Evolutionary conservation across 1,140 invertebrate genomes (phyloP).

Genomic region (Colletes gigas): DNA sequence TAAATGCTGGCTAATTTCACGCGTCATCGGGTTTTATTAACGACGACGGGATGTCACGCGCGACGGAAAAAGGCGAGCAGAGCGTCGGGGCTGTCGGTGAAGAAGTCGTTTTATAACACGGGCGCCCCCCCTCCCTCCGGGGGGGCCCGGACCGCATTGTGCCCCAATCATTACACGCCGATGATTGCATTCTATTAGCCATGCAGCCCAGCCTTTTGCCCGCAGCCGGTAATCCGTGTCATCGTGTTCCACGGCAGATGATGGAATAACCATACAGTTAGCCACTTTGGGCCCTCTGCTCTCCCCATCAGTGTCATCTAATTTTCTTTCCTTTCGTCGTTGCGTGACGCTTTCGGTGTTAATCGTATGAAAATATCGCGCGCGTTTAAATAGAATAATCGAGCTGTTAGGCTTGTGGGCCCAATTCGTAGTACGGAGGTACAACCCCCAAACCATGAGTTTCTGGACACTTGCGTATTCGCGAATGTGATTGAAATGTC

Average conservation of each 20-base stretch:
- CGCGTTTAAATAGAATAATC: slow-evolving; percentile 20
- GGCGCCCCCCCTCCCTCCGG: slow-evolving; percentile 28
- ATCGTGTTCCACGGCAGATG: slow-evolving; percentile 51
- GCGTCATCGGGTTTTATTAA: slow-evolving; percentile 78
- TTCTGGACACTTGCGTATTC: too few relatives aligned
- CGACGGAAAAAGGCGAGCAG: slow-evolving; percentile 40
- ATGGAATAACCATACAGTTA: slow-evolving; percentile 19
- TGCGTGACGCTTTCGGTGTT: background rate
- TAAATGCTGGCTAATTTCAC: slow-evolving; percentile 80
- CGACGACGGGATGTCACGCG: slow-evolving; percentile 59
- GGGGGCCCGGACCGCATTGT: slow-evolving; percentile 56
- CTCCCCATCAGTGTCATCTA: too few relatives aligned
- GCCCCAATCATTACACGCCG: slow-evolving; percentile 63
- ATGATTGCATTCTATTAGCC: slow-evolving; percentile 76
- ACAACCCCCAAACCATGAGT: too few relatives aligned
- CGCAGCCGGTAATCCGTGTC: slow-evolving; percentile 72
- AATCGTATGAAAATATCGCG: background rate
- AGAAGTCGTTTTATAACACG: slow-evolving; percentile 51
- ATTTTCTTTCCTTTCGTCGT: background rate
- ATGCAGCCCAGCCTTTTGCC: slow-evolving; percentile 73
- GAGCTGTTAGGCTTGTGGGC: too few relatives aligned
- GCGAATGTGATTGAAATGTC: too few relatives aligned
- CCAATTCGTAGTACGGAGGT: background rate
- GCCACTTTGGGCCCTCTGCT: background rate
- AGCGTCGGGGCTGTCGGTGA: slow-evolving; percentile 22